Evolutionary conservation across 2,888 invertebrate species (phyloP).

Genomic region (Drosophila stalkeri): DNA sequence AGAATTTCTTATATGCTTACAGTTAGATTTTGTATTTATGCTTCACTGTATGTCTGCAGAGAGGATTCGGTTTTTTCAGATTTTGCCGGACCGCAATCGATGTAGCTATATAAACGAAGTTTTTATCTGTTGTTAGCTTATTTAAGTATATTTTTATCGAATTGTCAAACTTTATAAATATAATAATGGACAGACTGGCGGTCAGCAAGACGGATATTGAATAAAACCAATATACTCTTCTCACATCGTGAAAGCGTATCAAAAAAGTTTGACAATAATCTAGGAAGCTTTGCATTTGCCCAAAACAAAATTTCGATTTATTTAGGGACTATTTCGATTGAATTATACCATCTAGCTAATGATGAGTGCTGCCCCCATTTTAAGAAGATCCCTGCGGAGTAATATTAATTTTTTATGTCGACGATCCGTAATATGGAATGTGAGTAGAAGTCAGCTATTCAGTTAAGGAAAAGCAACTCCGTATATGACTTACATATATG

Average conservation of each 20-base stretch:
- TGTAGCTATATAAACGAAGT: no score
- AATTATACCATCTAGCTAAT: conserved; percentile 58
- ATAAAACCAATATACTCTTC: conserved; percentile 3
- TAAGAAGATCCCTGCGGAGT: conserved; percentile 85
- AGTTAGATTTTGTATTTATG: no score
- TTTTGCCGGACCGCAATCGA: no score
- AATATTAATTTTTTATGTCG: conserved; percentile 76
- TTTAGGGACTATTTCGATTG: conserved; percentile 17
- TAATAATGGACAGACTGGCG: no score
- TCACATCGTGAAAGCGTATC: background rate
- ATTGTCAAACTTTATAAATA: background rate
- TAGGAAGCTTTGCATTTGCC: conserved; percentile 32
- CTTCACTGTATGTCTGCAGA: no score
- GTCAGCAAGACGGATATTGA: background rate
- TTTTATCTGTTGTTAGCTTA: no score
- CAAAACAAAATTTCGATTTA: conserved; percentile 16
- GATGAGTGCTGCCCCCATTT: conserved; percentile 85
- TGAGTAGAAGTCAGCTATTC: conserved; percentile 55
- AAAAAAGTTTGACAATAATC: background rate
- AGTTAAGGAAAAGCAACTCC: conserved; percentile 6
- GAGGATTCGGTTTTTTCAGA: no score
- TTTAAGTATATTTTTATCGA: background rate
- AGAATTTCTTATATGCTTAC: no score
- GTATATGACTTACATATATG: background rate
- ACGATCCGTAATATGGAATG: conserved; percentile 71